These are phyloP conservation scores for Priocnemis perturbator DNA, from an alignment of 2,888 invertebrate species.

Conservation along the genomic window DNA sequence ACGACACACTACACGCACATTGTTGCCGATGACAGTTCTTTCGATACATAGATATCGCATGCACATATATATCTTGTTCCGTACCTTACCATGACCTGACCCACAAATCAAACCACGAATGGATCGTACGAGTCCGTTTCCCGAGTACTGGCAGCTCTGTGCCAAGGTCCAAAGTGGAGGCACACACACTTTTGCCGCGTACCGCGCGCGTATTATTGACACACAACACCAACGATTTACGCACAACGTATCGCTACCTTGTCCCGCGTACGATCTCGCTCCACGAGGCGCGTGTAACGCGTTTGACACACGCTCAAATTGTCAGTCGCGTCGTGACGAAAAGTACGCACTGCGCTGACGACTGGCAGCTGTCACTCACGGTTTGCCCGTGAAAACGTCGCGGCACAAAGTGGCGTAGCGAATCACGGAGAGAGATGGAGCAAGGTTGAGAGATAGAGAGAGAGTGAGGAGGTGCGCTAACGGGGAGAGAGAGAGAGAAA, in stretches of 20 bases:
- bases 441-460: conserved; percentile 25
- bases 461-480: conserved; percentile 37
- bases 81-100: conserved; percentile 71
- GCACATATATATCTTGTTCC: conserved; percentile 34
- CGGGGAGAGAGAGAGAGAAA: conserved; percentile 26
- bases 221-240: conserved; percentile 32
- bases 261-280: conserved; percentile 11
- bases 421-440: conserved; percentile 40
- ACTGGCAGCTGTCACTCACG: conserved; percentile 66
- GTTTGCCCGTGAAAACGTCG: conserved; percentile 64
- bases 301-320: conserved; percentile 43
- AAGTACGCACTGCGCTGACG: conserved; percentile 53
- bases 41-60: background rate
- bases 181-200: conserved; percentile 50
- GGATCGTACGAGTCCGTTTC: conserved; percentile 28
- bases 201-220: conserved; percentile 24
- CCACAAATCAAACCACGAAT: conserved; percentile 53
- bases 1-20: background rate
- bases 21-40: background rate
- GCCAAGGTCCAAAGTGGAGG: conserved; percentile 35
- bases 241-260: conserved; percentile 13
- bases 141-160: conserved; percentile 43
- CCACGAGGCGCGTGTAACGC: conserved; percentile 38
- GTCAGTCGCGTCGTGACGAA: conserved; percentile 45
- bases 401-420: conserved; percentile 59